These are phyloP conservation scores for Dipodomys spectabilis DNA, from an alignment of 2,113 vertebrate species.

Conservation along the genomic window DNA sequence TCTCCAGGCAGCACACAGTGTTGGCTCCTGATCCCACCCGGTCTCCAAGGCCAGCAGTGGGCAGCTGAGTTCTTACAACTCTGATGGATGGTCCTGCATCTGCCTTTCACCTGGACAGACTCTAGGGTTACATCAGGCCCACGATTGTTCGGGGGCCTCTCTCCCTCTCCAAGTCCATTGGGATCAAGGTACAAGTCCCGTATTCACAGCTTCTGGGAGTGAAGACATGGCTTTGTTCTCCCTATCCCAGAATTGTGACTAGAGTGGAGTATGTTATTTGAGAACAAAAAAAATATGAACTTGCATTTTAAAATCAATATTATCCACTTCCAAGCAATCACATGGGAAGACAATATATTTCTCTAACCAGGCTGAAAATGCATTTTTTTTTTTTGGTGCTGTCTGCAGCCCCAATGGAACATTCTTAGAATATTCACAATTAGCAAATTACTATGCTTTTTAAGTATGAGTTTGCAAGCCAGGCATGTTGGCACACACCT, in stretches of 20 bases:
- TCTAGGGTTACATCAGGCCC: neutral
- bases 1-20: neutral
- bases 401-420: neutral
- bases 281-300: neutral
- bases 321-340: neutral
- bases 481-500: neutral
- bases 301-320: conserved; percentile 41
- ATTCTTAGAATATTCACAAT: conserved; percentile 10
- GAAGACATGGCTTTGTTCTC: neutral
- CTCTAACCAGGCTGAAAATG: neutral
- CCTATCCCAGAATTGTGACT: neutral
- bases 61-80: neutral
- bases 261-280: neutral
- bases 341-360: neutral
- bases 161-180: neutral
- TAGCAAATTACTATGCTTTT: neutral
- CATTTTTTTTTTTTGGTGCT: neutral
- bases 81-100: neutral
- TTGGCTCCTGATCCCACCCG: neutral
- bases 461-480: conserved; percentile 18
- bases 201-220: neutral
- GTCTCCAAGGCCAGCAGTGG: neutral
- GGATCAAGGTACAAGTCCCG: neutral
- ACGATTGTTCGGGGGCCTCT: neutral
- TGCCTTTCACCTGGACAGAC: neutral